Evolutionary conservation across 2,888 invertebrate genomes (phyloP).

Genomic region (Diaphora mendica): DNA sequence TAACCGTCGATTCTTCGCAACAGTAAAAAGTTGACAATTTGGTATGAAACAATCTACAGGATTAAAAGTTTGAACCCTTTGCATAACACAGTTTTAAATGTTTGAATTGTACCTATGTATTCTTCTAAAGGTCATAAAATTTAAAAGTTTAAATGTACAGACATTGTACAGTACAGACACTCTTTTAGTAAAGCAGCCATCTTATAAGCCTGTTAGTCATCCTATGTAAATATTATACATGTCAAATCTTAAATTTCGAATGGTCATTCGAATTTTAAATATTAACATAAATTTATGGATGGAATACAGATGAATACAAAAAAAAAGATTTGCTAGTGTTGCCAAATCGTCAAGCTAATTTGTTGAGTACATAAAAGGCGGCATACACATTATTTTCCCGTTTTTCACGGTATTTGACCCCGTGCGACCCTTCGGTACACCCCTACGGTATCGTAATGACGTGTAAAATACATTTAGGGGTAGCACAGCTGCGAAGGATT

Average conservation of each 20-base stretch:
- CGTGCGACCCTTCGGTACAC: conserved; percentile 48
- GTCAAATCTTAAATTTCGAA: not conserved
- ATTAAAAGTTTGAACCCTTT: not conserved
- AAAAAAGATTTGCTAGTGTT: conserved; percentile 7
- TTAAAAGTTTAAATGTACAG: not conserved
- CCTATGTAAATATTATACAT: not conserved
- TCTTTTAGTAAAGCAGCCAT: not conserved
- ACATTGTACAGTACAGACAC: not conserved
- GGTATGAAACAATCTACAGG: not conserved
- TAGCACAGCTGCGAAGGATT: conserved; percentile 43
- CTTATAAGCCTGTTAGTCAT: not conserved
- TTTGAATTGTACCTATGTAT: not conserved
- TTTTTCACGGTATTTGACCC: conserved; percentile 79
- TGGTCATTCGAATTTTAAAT: not conserved
- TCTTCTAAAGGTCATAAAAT: not conserved
- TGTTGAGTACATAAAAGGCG: conserved; percentile 50
- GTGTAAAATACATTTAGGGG: conserved; percentile 73
- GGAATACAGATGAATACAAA: not conserved
- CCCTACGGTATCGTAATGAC: conserved; percentile 69
- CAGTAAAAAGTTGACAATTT: not conserved
- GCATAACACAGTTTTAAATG: not conserved
- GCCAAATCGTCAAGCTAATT: conserved; percentile 43
- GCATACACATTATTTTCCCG: conserved; percentile 71
- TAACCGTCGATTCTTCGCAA: not conserved
- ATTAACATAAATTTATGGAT: not conserved